Evolutionary conservation across 1,140 invertebrate genomes (phyloP), one percentile per base, ranked within the genome.

Genomic region (Oncopeltus fasciatus): DNA sequence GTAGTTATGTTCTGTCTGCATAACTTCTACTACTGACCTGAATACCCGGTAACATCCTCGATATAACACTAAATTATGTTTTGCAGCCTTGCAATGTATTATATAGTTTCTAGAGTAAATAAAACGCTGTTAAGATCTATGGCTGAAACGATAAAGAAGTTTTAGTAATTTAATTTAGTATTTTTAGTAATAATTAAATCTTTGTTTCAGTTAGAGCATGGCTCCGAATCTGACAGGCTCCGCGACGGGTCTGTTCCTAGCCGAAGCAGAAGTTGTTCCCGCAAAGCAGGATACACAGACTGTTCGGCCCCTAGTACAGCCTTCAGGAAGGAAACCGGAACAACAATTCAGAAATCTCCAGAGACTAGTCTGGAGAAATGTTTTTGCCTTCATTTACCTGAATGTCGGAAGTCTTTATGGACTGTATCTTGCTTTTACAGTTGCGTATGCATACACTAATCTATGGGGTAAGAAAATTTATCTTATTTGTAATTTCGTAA

Each of bases 331-430:
- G 53, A 64, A 21, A 65, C 9, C 47, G 12, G 44, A 67, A 60
- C 65, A 69, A 57, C 58, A 66, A 18, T 24, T 69, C 11, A 71
- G 71, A 28, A 79, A 80, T 59, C 64, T 70, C 70, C 83, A 80
- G 82, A 73, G 78, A 60, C 82, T 90, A 65, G 83, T 85, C 2
- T 87, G 84, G 83, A 78, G 81, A 70, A 86, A 86, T 67, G 82
- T 85, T 1, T 72, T 84, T 16, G 82, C 80, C 9, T 86, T 86
- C 61, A 47, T 80, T 0, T 84, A 84, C 64, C 71, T 86, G 33
- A 84, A 87, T 69, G 62, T 74, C 4, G 77, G 77, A 2, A 73
- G 77, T n/a, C 5, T 83, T 2, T 86, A 86, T 66, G 83, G 79
- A 20, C 60, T 83, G 0, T 85, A 84, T 66, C 70, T 85, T 28